Evolutionary conservation across 2,113 vertebrate species (phyloP), one percentile per base, ranked within the genome.

Genomic region (Apaloderma vittatum): DNA sequence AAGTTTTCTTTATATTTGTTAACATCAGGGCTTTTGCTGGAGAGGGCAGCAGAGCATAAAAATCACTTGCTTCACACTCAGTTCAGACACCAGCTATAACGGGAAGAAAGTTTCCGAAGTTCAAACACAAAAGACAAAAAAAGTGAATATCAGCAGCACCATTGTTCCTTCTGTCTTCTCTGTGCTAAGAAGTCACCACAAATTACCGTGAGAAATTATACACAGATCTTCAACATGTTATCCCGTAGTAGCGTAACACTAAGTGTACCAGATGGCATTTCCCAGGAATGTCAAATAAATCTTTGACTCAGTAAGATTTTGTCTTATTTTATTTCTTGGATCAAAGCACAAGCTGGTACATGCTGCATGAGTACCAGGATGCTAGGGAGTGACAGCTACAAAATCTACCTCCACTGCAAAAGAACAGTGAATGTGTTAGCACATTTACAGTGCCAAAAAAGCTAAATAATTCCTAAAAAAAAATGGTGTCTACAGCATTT

Each of bases 21-120:
- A 72, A 16, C 49, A 73, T 58, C 11, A 77, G 51, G 46, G 29
- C 37, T 94, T 34, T 76, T 67, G 82, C 58, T 9, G 2, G 88
- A 94, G 88, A 90, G 63, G 75, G 71, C 79, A 93, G 74, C 79
- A 93, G 75, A 92, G 49, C 65, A 23, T 36, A 54, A 88, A 88
- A 82, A 76, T 66, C n/a, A n/a, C 40, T 86, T 65, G 29, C 23
- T 48, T 87, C 77, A 63, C 17, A 29, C 37, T 73, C 49, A 23
- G 29, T 63, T 72, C 48, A 63, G 58, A 75, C n/a, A 61, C 8
- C 29, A 75, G 48, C 14, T 83, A 52, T 14, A 58, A 84, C 1
- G 14, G n/a, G 32, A 80, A 88, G 18, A 83, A 86, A 90, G 15
- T 76, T 58, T 93, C 24, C 0, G 27, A 62, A 80, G 26, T 73